A percentile compares a stretch with the other conserved stretches of the same genome.
phyloP scores from a whole-genome alignment of 1,140 invertebrate species.

The Diuraphis noxia region DNA sequence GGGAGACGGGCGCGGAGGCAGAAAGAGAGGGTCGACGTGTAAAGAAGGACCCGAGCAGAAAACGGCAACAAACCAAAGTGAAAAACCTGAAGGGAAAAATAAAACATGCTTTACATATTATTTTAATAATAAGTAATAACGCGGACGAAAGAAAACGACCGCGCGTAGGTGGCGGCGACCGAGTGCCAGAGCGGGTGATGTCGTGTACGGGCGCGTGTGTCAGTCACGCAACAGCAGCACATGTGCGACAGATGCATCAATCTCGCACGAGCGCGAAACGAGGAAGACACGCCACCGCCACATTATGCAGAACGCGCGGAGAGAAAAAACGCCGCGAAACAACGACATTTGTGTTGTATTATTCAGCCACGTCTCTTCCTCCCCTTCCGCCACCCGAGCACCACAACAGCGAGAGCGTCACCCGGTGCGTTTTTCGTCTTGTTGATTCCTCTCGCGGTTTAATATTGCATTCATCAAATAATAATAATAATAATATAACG shows the following conservation, averaged over 20 bases:
- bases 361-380: background rate
- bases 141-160: background rate
- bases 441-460: conserved; percentile 40
- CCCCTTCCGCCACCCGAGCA: too few relatives aligned
- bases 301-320: background rate
- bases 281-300: background rate
- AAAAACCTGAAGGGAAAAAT: background rate
- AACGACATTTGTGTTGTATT: conserved; percentile 41
- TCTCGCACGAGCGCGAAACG: conserved; percentile 27
- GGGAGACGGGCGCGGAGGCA: rapidly evolving
- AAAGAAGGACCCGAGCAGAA: background rate
- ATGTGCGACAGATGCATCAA: conserved; percentile 51
- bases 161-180: background rate
- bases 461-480: conserved; percentile 33
- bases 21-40: too few relatives aligned
- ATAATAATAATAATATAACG: conserved; percentile 7
- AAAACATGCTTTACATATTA: conserved; percentile 44
- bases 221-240: background rate
- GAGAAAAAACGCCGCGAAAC: conserved; percentile 14
- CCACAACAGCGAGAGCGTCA: background rate
- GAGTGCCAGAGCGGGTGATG: background rate
- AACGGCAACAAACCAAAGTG: background rate
- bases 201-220: background rate
- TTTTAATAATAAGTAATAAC: conserved; percentile 52
- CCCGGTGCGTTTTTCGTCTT: conserved; percentile 12